A percentile compares a stretch with the other conserved stretches of the same genome.
These are phyloP conservation scores for Aphelinus atriplicis DNA, from an alignment of 1,140 invertebrate species.

Conservation along the genomic window DNA sequence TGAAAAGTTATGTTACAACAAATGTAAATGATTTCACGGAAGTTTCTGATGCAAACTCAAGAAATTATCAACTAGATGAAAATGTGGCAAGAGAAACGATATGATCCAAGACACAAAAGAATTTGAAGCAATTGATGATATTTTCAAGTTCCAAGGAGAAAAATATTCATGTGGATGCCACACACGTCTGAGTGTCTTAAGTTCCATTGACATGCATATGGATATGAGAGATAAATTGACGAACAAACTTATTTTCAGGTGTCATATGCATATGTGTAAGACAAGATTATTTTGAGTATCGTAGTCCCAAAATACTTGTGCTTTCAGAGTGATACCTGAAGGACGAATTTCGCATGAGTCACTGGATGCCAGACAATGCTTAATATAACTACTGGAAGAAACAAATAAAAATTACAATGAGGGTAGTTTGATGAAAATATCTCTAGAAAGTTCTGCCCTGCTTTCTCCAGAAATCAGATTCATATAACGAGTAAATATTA, in stretches of 20 bases:
- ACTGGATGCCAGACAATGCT: no score
- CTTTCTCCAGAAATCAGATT: no score
- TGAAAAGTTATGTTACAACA: constrained; percentile 81
- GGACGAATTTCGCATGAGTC: no score
- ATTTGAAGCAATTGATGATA: constrained; percentile 62
- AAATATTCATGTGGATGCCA: constrained; percentile 78
- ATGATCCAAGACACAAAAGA: constrained; percentile 45
- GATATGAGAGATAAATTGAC: constrained; percentile 76
- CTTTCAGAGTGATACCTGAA: no score
- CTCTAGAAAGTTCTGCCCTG: no score
- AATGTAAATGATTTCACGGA: constrained; percentile 67
- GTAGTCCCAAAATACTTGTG: no score
- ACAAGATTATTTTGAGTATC: no score
- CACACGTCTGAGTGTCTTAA: constrained; percentile 72
- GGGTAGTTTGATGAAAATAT: no score
- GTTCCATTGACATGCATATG: constrained; percentile 70
- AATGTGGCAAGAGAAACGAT: constrained; percentile 12
- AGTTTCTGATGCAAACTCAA: constrained; percentile 38
- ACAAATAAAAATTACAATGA: no score
- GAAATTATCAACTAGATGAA: constrained; percentile 15
- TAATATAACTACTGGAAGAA: no score
- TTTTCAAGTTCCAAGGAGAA: constrained; percentile 66
- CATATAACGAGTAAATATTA: no score
- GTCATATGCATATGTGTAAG: no score
- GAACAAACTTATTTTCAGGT: constrained; percentile 63